Base-by-base conservation (phyloP, 2,113 vertebrate species). In the Notechis scutatus region DNA sequence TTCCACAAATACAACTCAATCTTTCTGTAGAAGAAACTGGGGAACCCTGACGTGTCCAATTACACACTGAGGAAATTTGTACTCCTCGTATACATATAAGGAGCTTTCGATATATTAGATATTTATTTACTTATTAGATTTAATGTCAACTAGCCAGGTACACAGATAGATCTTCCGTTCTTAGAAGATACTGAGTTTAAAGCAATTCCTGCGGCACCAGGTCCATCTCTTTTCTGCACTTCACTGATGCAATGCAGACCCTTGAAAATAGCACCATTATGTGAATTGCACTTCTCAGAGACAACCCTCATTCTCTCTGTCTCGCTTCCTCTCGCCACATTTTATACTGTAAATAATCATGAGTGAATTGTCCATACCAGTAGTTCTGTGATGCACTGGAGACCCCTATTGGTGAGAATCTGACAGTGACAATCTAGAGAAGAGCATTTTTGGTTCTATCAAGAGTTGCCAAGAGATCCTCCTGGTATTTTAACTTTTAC, bases 351-450 rank as follows among this genome's bases (percentile, higher is more conserved):
- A 97, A 97, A 97, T 97, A 97, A 97, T 97, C 95, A 94, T 96
- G 93, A 92, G 92, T 55, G 59, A 95, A 93, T 91, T 15, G 57
- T 85, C 91, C 93, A 88, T 92, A 90, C n/a, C 52, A 88, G 52
- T 57, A 93, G 94, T 97, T 99, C 95, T 97, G 97, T 98, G 97
- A 98, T 98, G 97, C 98, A 98, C 98, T 98, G 98, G 98, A 98
- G 99, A 98, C 99, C 98, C 98, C 99, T 99, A 97, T 99, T 97
- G 99, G 98, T 97, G 92, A 93, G 91, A 94, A 26, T 5, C 3
- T 0, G 93, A 92, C 54, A 90, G 61, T 94, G 93, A 91, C 6
- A 34, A 24, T 23, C 29, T 1, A 1, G 50, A 86, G 85, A 91
- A 4, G 39, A 24, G 3, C 7, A 10, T 18, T 50, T 50, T 86